phyloP scores from a whole-genome alignment of 2,888 invertebrate species.

The Patella pellucida region DNA sequence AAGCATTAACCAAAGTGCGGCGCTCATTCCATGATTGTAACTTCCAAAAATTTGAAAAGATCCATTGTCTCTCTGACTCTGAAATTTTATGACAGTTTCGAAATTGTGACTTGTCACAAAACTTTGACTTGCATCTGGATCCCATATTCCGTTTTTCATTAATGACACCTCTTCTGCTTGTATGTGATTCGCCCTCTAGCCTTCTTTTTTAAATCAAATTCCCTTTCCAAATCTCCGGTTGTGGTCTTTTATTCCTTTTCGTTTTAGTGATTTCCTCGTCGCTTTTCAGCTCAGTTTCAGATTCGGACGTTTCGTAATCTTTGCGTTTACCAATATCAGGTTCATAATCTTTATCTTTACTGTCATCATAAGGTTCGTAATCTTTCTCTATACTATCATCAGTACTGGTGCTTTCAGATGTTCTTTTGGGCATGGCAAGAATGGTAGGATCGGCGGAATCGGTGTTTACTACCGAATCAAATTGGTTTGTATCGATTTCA shows the following conservation, averaged over 20 bases:
- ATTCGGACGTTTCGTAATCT: neutral
- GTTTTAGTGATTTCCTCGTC: no score
- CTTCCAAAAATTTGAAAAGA: neutral
- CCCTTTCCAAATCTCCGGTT: no score
- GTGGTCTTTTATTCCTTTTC: no score
- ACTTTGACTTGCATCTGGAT: neutral
- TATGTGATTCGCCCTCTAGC: neutral
- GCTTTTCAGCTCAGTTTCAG: no score
- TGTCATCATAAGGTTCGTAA: neutral
- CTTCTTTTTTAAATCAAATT: neutral
- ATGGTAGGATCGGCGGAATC: no score
- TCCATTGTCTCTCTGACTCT: neutral
- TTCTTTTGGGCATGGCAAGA: neutral
- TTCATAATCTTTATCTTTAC: conserved; percentile 1
- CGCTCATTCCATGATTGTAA: neutral
- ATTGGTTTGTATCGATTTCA: neutral
- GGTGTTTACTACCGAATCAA: neutral
- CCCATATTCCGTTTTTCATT: neutral
- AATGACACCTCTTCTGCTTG: neutral
- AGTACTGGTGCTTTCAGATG: neutral
- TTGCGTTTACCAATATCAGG: neutral
- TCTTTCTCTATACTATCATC: neutral
- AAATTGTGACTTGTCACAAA: neutral
- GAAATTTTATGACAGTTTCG: conserved; percentile 4
- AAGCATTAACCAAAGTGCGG: neutral